phyloP scores from a whole-genome alignment of 2,888 invertebrate species.

The Alviniconcha strummeri region DNA sequence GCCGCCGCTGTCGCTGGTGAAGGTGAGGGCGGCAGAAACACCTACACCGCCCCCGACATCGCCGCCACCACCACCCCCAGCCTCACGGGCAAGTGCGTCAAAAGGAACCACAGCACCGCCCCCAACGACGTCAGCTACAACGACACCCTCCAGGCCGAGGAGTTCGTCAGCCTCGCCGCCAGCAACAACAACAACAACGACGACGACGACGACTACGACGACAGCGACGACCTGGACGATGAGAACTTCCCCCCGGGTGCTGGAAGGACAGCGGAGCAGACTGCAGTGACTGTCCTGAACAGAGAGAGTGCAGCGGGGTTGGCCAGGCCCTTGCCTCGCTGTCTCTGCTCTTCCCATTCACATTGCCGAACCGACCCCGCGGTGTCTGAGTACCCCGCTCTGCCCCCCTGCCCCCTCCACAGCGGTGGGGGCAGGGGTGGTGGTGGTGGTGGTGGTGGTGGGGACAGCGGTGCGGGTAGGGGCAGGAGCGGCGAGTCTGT shows the following conservation, averaged over 20 bases:
- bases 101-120: background rate
- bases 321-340: too few species aligned
- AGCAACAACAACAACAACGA: background rate
- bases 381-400: background rate
- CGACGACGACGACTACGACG: background rate
- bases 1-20: background rate
- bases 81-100: background rate
- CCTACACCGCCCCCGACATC: background rate
- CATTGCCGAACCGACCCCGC: background rate
- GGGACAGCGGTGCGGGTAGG: background rate
- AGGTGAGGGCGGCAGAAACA: background rate
- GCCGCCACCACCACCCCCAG: background rate
- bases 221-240: background rate
- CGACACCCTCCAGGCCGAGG: background rate
- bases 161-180: too few species aligned
- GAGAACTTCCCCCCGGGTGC: slow-evolving; percentile 5
- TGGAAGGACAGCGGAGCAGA: background rate
- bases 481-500: background rate
- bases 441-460: background rate
- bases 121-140: slow-evolving; percentile 20
- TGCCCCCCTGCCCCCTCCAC: background rate
- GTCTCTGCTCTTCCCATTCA: background rate
- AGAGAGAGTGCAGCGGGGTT: background rate
- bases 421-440: background rate
- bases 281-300: background rate